phyloP scores from a whole-genome alignment of 2,888 invertebrate genomes.

The Halictus ligatus region DNA sequence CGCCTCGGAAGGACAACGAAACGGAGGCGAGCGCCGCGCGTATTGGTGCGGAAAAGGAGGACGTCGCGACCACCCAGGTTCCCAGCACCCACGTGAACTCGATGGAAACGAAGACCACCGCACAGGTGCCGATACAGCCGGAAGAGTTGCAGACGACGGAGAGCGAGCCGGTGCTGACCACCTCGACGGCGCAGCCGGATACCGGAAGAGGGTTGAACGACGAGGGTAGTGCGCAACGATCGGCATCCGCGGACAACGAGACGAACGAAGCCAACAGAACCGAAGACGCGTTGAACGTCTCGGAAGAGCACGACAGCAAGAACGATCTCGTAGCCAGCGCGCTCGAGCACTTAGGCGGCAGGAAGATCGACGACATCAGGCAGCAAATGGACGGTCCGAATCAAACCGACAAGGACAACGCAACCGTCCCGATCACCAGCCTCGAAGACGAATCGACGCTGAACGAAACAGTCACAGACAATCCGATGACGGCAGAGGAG shows the following conservation, averaged over 20 bases:
- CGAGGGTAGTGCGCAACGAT: not conserved
- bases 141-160: conserved; percentile 82
- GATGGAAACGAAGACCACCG: conserved; percentile 79
- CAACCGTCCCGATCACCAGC: conserved; percentile 1
- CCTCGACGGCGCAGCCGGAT: conserved; percentile 60
- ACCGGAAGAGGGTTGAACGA: conserved; percentile 1
- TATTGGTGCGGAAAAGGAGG: conserved; percentile 55
- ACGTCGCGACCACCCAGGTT: conserved; percentile 50
- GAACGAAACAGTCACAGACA: conserved; percentile 36
- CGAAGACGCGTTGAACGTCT: not conserved
- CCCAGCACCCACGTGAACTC: conserved; percentile 63
- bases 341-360: not conserved
- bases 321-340: conserved; percentile 1
- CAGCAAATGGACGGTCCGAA: not conserved
- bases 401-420: not conserved
- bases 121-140: conserved; percentile 80
- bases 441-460: not conserved
- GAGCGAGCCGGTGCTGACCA: conserved; percentile 75
- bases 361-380: not conserved
- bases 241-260: not conserved
- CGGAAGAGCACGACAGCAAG: not conserved
- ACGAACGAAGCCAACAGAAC: not conserved
- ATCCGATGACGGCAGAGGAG: conserved; percentile 19
- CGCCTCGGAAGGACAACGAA: conserved; percentile 51
- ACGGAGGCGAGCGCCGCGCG: conserved; percentile 41